These are phyloP conservation scores for Drosophila sordidapex DNA, from an alignment of 2,888 invertebrate species.

Conservation along the genomic window DNA sequence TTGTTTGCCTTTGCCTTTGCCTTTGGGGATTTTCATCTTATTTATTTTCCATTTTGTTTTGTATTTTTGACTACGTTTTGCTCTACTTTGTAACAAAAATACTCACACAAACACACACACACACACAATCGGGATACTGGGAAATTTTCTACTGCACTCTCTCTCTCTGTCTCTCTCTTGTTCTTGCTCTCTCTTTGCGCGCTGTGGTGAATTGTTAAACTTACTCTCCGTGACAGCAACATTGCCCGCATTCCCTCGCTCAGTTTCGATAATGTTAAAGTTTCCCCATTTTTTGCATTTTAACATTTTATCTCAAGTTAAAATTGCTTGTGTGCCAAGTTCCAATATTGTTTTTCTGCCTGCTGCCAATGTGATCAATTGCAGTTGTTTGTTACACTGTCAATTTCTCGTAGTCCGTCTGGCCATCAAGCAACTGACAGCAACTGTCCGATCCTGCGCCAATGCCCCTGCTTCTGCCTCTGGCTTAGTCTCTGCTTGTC, in stretches of 20 bases:
- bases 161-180: conserved; percentile 3
- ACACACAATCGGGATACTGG: conserved; percentile 36
- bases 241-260: conserved; percentile 1
- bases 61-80: conserved; percentile 32
- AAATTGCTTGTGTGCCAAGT: conserved; percentile 13
- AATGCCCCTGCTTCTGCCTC: not conserved
- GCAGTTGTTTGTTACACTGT: not conserved
- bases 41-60: conserved; percentile 29
- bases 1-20: conserved; percentile 14
- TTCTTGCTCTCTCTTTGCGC: conserved; percentile 34
- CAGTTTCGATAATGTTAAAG: conserved; percentile 21
- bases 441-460: conserved; percentile 18
- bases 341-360: not conserved
- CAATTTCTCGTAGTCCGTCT: conserved; percentile 1
- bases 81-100: conserved; percentile 34
- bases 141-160: conserved; percentile 39
- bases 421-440: conserved; percentile 1
- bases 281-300: conserved; percentile 27
- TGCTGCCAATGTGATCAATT: conserved; percentile 20
- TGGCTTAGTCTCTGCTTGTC: not conserved
- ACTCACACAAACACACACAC: conserved; percentile 1
- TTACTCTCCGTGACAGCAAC: conserved; percentile 21
- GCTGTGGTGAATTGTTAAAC: conserved; percentile 55
- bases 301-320: conserved; percentile 19
- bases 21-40: conserved; percentile 27